Conservation (phyloP, 2,113 vertebrate species). For the Cavia aperea region DNA sequence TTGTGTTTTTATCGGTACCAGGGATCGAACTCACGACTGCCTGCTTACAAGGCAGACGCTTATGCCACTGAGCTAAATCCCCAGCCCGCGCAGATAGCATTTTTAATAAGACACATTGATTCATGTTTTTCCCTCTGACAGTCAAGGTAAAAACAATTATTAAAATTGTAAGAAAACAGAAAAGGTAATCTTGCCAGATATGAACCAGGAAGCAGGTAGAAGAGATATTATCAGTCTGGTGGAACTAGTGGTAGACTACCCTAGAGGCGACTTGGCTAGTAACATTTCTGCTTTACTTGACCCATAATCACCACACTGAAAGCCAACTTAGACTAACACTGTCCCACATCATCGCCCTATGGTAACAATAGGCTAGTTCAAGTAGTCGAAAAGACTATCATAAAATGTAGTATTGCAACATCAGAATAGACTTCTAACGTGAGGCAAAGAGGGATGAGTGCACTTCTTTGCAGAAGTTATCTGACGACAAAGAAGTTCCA, state of each 20-base stretch:
- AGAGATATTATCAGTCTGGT: background rate
- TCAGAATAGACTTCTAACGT: background rate
- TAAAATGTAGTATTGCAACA: background rate
- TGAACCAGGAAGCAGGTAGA: background rate
- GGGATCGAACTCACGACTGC: too few species aligned
- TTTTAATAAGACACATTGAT: background rate
- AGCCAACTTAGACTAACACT: background rate
- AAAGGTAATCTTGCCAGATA: background rate
- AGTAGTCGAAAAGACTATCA: background rate
- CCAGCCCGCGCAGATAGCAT: background rate
- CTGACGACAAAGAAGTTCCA: background rate
- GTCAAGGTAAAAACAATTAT: background rate
- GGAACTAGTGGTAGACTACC: background rate
- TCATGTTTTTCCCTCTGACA: background rate
- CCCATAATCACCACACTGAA: background rate
- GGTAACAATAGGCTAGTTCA: background rate
- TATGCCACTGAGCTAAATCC: too few species aligned
- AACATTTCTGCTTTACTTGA: slow-evolving; percentile 6
- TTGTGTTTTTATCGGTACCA: too few species aligned
- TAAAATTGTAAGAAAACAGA: background rate
- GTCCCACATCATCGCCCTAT: background rate
- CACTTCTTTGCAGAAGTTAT: background rate
- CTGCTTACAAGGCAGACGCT: too few species aligned
- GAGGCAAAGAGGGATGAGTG: background rate
- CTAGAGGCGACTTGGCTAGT: background rate